Evolutionary conservation across 2,113 vertebrate species (phyloP).

Genomic region (Phaethornis superciliosus): DNA sequence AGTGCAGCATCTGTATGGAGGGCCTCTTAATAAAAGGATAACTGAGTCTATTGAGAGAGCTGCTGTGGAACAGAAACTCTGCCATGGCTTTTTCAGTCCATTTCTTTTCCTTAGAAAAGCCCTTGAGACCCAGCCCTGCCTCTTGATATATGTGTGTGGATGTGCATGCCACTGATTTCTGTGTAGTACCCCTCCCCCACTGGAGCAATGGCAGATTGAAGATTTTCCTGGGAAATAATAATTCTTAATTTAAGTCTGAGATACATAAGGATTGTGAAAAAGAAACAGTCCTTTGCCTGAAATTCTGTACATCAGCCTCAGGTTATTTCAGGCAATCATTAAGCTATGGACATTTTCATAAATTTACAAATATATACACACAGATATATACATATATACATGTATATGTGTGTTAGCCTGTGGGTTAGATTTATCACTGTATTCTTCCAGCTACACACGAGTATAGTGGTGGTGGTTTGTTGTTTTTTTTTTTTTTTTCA

Average conservation of each 20-base stretch:
- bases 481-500: too few relatives aligned
- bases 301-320: conserved; percentile 38
- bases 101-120: conserved; percentile 25
- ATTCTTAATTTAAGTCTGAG: neutral
- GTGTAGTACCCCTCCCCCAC: neutral
- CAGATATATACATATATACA: conserved; percentile 56
- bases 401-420: neutral
- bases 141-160: neutral
- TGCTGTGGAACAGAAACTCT: neutral
- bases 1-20: neutral
- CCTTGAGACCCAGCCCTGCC: conserved; percentile 24
- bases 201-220: neutral
- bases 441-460: neutral
- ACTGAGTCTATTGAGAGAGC: neutral
- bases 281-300: conserved; percentile 43
- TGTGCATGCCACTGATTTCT: neutral
- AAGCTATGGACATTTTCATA: conserved; percentile 35
- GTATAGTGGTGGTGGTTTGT: neutral
- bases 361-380: conserved; percentile 69
- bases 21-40: neutral
- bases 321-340: conserved; percentile 48
- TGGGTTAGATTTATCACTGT: neutral
- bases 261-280: neutral
- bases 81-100: neutral
- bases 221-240: conserved; percentile 7